These are phyloP conservation scores for Asbolus verrucosus DNA, from an alignment of 1,140 invertebrate species.

Conservation along the genomic window DNA sequence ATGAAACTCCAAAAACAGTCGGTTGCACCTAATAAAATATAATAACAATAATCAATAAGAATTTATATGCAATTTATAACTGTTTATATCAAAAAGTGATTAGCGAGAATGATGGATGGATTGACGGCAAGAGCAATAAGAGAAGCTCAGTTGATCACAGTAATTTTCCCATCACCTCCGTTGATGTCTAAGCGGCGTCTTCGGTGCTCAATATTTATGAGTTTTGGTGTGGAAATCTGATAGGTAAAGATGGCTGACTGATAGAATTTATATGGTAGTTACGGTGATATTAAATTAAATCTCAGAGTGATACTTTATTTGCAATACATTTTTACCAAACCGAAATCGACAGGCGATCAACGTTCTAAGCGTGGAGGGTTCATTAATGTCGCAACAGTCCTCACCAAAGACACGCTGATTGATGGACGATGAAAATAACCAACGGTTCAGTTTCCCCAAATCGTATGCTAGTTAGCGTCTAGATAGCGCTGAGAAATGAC, in stretches of 20 bases:
- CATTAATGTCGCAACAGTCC: not conserved
- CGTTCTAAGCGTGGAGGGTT: no score
- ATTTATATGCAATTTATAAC: conserved; percentile 63
- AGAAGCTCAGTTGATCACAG: conserved; percentile 59
- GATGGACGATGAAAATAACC: conserved; percentile 30
- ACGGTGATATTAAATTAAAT: no score
- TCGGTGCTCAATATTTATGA: conserved; percentile 28
- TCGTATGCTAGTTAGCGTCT: conserved; percentile 42
- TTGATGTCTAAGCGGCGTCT: conserved; percentile 23
- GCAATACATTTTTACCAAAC: no score
- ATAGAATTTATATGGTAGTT: no score
- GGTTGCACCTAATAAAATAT: conserved; percentile 61
- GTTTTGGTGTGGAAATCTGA: conserved; percentile 15
- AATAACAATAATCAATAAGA: conserved; percentile 62
- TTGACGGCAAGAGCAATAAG: conserved; percentile 59
- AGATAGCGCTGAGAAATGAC: conserved; percentile 48
- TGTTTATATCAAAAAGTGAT: conserved; percentile 64
- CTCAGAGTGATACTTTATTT: no score
- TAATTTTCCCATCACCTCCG: conserved; percentile 60
- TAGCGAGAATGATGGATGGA: conserved; percentile 63
- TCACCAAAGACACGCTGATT: not conserved
- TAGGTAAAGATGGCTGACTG: not conserved
- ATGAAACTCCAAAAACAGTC: conserved; percentile 48
- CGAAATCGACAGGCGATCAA: no score
- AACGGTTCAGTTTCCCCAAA: conserved; percentile 19